Conservation (phyloP, 2,797 vertebrate genomes). For the Myiothlypis chrysogaster region DNA sequence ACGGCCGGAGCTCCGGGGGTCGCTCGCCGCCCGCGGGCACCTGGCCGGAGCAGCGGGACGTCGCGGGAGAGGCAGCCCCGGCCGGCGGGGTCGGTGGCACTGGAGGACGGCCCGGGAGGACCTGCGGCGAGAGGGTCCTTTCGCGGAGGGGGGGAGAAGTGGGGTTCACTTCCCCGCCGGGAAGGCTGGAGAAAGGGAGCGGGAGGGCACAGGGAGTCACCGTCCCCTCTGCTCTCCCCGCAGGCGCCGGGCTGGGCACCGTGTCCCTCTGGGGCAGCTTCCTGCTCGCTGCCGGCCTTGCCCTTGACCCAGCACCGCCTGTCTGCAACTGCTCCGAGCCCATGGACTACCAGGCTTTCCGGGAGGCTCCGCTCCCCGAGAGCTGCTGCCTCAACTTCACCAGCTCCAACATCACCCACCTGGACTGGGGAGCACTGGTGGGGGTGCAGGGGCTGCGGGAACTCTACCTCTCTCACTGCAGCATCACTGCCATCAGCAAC, state of each 20-base stretch:
- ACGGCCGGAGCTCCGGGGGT: background rate
- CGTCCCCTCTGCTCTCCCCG: background rate
- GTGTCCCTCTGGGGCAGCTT: conserved; percentile 24
- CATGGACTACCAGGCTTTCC: conserved; percentile 71
- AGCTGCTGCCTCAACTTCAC: conserved; percentile 87
- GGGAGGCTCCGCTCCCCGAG: conserved; percentile 42
- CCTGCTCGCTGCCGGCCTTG: conserved; percentile 47
- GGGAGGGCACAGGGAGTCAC: background rate
- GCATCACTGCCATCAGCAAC: conserved; percentile 70
- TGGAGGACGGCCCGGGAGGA: background rate
- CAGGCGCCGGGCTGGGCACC: conserved; percentile 66
- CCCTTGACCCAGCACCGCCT: background rate
- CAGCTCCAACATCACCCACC: conserved; percentile 73
- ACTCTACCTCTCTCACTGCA: conserved; percentile 83
- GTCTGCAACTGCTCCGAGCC: conserved; percentile 79
- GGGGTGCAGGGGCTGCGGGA: conserved; percentile 66
- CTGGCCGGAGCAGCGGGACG: background rate
- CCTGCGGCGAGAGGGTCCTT: background rate
- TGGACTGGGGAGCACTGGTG: conserved; percentile 78
- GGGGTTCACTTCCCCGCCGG: background rate
- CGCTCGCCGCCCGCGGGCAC: background rate
- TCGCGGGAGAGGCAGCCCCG: background rate
- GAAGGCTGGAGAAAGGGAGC: background rate
- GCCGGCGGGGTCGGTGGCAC: background rate
- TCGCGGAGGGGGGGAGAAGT: background rate